phyloP scores from a whole-genome alignment of 2,888 invertebrate species.

The Peribatodes rhomboidaria region DNA sequence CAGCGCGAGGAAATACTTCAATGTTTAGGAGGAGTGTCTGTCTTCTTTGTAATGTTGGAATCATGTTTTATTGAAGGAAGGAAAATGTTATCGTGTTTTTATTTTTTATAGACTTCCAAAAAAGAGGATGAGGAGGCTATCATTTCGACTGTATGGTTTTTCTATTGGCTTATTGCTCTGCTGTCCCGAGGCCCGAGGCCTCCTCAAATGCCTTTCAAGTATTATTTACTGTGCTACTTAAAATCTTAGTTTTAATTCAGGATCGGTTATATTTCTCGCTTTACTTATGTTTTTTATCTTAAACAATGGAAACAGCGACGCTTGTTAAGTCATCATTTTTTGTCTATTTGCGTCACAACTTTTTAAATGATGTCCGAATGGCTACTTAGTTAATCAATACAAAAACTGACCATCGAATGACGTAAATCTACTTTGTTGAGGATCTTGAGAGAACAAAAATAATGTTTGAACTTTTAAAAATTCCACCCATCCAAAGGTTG shows the following conservation, averaged over 20 bases:
- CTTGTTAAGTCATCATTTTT: neutral
- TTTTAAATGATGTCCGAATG: slow-evolving; percentile 1
- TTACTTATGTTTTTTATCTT: neutral
- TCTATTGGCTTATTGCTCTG: too few relatives aligned
- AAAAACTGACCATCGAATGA: slow-evolving; percentile 14
- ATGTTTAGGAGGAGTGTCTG: neutral
- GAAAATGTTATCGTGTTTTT: neutral
- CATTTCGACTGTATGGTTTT: too few relatives aligned
- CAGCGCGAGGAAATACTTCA: neutral
- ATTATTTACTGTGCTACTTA: too few relatives aligned
- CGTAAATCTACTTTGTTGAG: neutral
- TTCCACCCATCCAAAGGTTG: too few relatives aligned
- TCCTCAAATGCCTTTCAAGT: too few relatives aligned
- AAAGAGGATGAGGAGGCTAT: too few relatives aligned
- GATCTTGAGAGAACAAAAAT: neutral
- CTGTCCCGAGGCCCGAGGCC: too few relatives aligned
- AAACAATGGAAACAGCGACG: neutral
- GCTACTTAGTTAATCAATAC: neutral
- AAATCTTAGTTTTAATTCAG: neutral
- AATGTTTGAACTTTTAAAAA: neutral
- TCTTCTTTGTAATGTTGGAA: neutral
- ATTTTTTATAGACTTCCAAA: too few relatives aligned
- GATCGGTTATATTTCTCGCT: neutral
- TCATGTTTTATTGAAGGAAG: neutral
- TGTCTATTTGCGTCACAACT: slow-evolving; percentile 12